Percentiles rank a stretch among this genome's conserved stretches.
Evolutionary conservation across 2,888 invertebrate species (phyloP).

Genomic region (Ectobius pallidus): DNA sequence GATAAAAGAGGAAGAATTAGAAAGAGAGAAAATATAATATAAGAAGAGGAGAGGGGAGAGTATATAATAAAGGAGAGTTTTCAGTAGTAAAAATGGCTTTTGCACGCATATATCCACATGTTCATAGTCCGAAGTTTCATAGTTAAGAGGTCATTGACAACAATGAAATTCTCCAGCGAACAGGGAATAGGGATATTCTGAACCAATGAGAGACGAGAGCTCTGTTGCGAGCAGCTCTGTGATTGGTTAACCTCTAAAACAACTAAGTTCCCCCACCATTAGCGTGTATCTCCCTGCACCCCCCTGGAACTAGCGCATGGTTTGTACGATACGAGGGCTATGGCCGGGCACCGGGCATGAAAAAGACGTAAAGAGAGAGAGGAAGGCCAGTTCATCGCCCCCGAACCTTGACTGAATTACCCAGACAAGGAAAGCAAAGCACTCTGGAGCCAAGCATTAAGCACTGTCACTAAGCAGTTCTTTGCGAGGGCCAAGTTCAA

Average conservation of each 20-base stretch:
- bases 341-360: conserved; percentile 33
- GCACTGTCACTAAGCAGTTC: conserved; percentile 16
- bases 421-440: conserved; percentile 54
- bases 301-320: conserved; percentile 8
- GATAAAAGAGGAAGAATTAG: neutral
- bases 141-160: conserved; percentile 85
- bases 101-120: conserved; percentile 16
- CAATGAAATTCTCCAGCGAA: conserved; percentile 51
- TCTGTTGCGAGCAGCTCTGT: conserved; percentile 15
- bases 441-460: neutral
- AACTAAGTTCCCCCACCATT: conserved; percentile 12
- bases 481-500: neutral
- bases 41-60: neutral
- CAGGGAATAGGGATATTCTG: neutral
- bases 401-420: conserved; percentile 88
- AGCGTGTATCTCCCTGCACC: neutral
- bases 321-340: conserved; percentile 24
- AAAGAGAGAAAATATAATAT: neutral
- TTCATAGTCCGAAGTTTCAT: conserved; percentile 61
- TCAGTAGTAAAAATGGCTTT: conserved; percentile 9
- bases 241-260: conserved; percentile 33
- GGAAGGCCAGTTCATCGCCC: conserved; percentile 74
- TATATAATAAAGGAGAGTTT: neutral
- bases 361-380: conserved; percentile 30
- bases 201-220: conserved; percentile 37